phyloP scores from a whole-genome alignment of 2,888 invertebrate species.

The Keiferia lycopersicella region DNA sequence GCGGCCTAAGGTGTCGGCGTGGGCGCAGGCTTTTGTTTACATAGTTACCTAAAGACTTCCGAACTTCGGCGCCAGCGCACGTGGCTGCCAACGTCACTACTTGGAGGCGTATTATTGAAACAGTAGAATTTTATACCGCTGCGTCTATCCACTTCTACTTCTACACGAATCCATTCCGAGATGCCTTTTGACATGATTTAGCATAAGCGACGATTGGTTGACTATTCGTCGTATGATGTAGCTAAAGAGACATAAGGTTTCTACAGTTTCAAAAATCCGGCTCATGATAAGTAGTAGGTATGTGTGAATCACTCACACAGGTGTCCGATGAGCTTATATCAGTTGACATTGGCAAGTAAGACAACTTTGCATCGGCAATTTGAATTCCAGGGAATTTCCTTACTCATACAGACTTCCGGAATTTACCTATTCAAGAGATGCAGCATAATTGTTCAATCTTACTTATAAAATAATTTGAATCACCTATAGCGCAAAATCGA shows the following conservation, averaged over 20 bases:
- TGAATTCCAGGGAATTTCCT: background rate
- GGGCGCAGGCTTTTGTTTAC: constrained; percentile 54
- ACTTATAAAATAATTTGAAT: too few species aligned
- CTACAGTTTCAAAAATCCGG: too few species aligned
- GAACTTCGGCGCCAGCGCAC: constrained; percentile 35
- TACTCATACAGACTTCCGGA: background rate
- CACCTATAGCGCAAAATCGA: too few species aligned
- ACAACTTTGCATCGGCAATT: background rate
- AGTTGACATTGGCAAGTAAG: background rate
- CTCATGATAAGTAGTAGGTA: background rate
- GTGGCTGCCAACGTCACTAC: constrained; percentile 36
- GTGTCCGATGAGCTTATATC: background rate
- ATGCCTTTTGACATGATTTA: too few species aligned
- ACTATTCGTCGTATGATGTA: too few species aligned
- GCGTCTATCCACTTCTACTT: too few species aligned
- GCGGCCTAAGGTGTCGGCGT: constrained; percentile 25
- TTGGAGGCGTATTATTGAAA: background rate
- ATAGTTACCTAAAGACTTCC: constrained; percentile 51
- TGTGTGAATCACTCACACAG: background rate
- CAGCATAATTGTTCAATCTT: background rate
- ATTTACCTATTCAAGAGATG: background rate
- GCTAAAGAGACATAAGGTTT: too few species aligned
- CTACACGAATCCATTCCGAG: too few species aligned
- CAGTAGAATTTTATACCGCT: background rate
- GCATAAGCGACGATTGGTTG: too few species aligned